Evolutionary conservation across 2,113 vertebrate genomes (phyloP), one percentile per base, ranked within the genome.

Genomic region (Arenaria interpres): DNA sequence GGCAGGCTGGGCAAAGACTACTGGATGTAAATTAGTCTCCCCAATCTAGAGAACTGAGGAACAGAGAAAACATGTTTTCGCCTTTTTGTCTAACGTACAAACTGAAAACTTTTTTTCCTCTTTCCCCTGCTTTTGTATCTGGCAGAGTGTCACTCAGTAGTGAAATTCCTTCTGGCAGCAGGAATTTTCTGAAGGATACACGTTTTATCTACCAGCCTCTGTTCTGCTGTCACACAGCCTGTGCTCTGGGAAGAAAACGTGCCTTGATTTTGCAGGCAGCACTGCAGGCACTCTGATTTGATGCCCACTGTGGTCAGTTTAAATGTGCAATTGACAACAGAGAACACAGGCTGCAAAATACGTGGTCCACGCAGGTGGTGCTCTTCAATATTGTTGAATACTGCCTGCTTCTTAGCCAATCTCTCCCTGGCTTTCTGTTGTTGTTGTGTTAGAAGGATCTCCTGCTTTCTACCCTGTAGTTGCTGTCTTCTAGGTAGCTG

Each of bases 361-460:
- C 0, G 0, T 7, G 14, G 14, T 60, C 39, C 14, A 3, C 7
- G 22, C 4, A 27, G 23, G 41, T 64, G 2, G 1, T 15, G n/a
- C 41, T 62, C 19, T 60, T 62, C 33, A 56, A 2, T 7, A 0
- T 5, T 53, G 9, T 6, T 53, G 13, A 48, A 48, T 12, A 37
- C 8, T 41, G 8, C 7, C 7, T 79, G 11, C 28, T 88, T 63
- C 27, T 56, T 41, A 73, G 32, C 25, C 20, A 37, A 41, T 4
- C 19, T 6, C 27, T 3, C 2, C 25, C 30, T 1, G 7, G 5
- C 6, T 71, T 74, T 2, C 45, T 46, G 6, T 28, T 39, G 14
- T 33, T 74, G 56, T 59, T 71, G 28, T 53, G 20, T 59, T 59
- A 83, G 19, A 79, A 78, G 46, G 43, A 33, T 7, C 17, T 64